A percentile compares a stretch with the other conserved stretches of the same genome.
phyloP scores from a whole-genome alignment of 2,113 vertebrate species.

The Oceanodroma tethys region DNA sequence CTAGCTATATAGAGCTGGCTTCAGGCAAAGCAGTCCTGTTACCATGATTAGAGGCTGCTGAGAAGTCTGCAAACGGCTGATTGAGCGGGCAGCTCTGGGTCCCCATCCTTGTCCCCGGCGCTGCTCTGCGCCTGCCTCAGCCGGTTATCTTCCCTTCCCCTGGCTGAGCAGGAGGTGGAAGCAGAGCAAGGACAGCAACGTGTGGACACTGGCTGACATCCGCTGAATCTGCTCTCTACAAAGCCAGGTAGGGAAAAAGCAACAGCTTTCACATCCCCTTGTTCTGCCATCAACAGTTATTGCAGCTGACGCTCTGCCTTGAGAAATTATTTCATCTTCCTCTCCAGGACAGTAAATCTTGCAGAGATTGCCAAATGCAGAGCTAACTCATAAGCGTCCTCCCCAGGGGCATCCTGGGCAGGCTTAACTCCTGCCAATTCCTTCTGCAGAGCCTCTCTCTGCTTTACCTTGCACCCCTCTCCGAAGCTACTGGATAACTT shows the following conservation, averaged over 20 bases:
- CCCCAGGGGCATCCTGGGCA: not conserved
- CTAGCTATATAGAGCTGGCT: not conserved
- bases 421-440: not conserved
- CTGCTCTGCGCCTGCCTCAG: not conserved
- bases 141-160: not conserved
- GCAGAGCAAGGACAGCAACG: not conserved
- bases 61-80: not conserved
- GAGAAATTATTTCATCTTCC: not conserved
- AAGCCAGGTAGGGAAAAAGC: not conserved
- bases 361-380: not conserved
- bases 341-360: not conserved
- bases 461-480: not conserved
- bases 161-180: not conserved
- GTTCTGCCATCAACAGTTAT: not conserved
- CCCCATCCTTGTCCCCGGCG: not conserved
- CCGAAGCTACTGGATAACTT: not conserved
- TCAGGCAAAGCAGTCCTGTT: not conserved
- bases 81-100: not conserved
- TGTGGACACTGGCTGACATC: fast-evolving
- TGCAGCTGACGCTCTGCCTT: not conserved
- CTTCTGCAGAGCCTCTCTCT: not conserved
- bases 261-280: not conserved
- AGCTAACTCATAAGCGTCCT: not conserved
- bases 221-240: not conserved
- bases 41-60: not conserved